These are phyloP conservation scores for Aporophyla nigra DNA, from an alignment of 2,888 invertebrate species.

Conservation along the genomic window DNA sequence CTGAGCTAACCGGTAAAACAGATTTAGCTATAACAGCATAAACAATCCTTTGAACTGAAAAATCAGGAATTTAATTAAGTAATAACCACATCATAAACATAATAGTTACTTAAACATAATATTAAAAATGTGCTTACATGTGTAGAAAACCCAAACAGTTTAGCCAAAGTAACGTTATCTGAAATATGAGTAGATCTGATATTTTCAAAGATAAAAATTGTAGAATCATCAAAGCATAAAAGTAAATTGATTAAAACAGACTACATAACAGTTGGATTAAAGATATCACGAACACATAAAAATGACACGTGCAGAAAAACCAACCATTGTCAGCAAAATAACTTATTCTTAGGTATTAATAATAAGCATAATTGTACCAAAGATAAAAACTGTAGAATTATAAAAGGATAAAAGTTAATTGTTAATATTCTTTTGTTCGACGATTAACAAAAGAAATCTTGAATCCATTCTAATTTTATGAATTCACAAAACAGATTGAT, in stretches of 20 bases:
- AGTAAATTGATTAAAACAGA: constrained; percentile 36
- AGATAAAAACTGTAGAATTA: constrained; percentile 21
- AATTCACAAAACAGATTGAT: constrained; percentile 53
- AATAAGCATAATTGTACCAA: constrained; percentile 10
- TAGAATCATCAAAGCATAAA: constrained; percentile 29
- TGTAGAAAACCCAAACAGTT: background rate
- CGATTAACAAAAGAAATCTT: constrained; percentile 43
- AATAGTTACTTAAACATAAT: background rate
- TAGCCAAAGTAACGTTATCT: background rate
- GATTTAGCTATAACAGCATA: background rate
- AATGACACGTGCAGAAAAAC: background rate
- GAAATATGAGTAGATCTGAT: background rate
- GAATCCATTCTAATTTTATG: constrained; percentile 48
- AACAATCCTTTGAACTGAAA: background rate
- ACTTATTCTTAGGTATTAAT: constrained; percentile 4
- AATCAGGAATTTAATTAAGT: background rate
- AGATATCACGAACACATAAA: background rate
- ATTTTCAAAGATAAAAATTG: constrained; percentile 15
- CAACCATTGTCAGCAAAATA: background rate
- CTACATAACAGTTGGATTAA: background rate
- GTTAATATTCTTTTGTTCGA: constrained; percentile 51
- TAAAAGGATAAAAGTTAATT: constrained; percentile 48
- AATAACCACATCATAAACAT: no score
- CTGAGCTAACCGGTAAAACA: background rate
- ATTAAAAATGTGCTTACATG: background rate